Evolutionary conservation across 1,140 invertebrate genomes (phyloP), one percentile per base, ranked within the genome.

Genomic region (Drosophila suzukii): DNA sequence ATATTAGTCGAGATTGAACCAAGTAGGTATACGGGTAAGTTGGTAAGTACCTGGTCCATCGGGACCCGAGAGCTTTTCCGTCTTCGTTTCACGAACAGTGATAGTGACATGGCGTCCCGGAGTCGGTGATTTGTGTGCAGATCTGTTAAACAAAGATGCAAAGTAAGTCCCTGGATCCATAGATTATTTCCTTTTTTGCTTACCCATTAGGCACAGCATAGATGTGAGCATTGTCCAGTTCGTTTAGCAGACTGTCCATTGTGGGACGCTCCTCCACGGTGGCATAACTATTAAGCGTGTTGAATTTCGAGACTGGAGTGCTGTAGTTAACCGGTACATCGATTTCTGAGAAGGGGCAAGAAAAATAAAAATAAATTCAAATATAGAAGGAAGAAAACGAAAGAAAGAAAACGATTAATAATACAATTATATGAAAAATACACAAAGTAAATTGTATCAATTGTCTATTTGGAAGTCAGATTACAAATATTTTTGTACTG

Each of bases 211-310:
- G 95, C 63, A 96, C 93, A 57, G 95, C 95, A 60, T 96, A 95
- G 20, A 92, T 81, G 44, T 90, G 86, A 20, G 91, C 91, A 75
- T 91, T 92, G 93, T 95, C 96, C 65, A 98, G 93, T 92, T 98
- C 97, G 72, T 98, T 97, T 13, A 98, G 93, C 20, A 98, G 94
- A 73, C 96, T 97, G 92, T 98, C 97, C 47, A 98, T 96, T 0
- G 97, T 96, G 13, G 96, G 96, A 56, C 97, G 94, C 51, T 91
- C 90, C 50, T 91, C 90, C 51, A 90, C 90, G 20, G 90, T 75
- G 36, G 86, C 78, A 59, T 91, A 91, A 66, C 81, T 91, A 58
- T 91, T 91, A 46, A 59, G 82, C 13, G 90, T 91, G 55, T 91
- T 91, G 41, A 85, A 91, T 59, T 91, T 91, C 32, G 89, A 91